Conservation (phyloP, 2,113 vertebrate genomes). For the Lipotes vexillifer region DNA sequence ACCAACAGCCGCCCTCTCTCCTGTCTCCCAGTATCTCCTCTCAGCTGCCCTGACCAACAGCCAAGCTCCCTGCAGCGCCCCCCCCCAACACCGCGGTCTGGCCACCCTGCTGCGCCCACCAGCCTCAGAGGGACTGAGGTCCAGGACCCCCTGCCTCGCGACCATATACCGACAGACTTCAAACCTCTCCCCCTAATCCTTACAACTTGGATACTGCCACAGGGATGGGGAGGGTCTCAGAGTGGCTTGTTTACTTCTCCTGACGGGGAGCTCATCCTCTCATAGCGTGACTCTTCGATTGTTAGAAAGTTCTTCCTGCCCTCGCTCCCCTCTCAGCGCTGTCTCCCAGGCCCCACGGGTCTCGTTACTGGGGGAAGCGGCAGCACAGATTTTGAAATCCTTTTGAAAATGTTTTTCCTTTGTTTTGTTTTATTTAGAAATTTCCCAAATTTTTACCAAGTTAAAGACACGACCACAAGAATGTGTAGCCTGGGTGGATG, state of each 20-base stretch:
- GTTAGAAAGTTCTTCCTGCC: neutral
- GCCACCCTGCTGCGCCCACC: accelerated
- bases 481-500: constrained; percentile 56
- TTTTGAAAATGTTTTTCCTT: constrained; percentile 62
- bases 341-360: neutral
- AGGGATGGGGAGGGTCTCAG: neutral
- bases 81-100: no score
- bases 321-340: neutral
- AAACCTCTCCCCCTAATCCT: neutral
- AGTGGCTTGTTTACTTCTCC: no score
- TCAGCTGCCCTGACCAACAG: neutral
- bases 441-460: constrained; percentile 75
- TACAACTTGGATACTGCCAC: accelerated
- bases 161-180: accelerated
- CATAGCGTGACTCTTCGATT: accelerated
- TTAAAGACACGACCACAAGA: constrained; percentile 72
- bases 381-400: constrained; percentile 49
- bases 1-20: no score
- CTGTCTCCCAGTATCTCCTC: neutral
- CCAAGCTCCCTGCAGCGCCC: neutral
- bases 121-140: neutral
- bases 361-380: neutral
- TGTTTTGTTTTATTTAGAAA: constrained; percentile 77
- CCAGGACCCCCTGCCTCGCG: no score
- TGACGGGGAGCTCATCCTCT: neutral